A percentile compares a stretch with the other conserved stretches of the same genome.
phyloP scores from a whole-genome alignment of 2,113 vertebrate genomes.

The Carollia perspicillata region DNA sequence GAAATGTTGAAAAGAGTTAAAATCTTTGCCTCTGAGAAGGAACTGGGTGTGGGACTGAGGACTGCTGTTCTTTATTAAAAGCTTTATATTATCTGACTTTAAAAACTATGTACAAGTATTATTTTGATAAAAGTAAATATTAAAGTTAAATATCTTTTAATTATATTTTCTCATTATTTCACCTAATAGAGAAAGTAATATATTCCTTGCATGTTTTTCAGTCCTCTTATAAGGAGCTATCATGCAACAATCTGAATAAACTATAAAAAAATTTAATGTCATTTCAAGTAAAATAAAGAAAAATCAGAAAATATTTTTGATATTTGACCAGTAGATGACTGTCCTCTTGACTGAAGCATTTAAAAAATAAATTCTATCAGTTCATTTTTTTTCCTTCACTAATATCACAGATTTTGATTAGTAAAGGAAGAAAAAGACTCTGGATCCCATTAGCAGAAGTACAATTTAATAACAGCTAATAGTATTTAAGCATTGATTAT shows the following conservation, averaged over 20 bases:
- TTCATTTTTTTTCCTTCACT: neutral
- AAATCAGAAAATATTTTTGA: constrained; percentile 18
- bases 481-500: neutral
- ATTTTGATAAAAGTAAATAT: neutral
- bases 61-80: neutral
- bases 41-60: neutral
- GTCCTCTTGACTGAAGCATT: neutral
- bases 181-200: neutral
- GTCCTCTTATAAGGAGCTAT: neutral
- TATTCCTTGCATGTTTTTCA: neutral
- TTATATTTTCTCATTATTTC: neutral
- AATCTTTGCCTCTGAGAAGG: neutral
- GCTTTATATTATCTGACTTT: neutral
- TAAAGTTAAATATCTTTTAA: constrained; percentile 19
- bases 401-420: neutral
- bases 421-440: neutral
- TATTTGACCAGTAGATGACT: neutral
- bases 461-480: neutral
- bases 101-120: neutral
- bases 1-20: neutral
- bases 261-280: neutral
- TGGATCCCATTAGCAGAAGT: neutral
- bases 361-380: neutral
- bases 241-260: neutral
- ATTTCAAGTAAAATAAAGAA: constrained; percentile 13